These are phyloP conservation scores for Acleris holmiana DNA, from an alignment of 2,888 invertebrate species.

Conservation along the genomic window DNA sequence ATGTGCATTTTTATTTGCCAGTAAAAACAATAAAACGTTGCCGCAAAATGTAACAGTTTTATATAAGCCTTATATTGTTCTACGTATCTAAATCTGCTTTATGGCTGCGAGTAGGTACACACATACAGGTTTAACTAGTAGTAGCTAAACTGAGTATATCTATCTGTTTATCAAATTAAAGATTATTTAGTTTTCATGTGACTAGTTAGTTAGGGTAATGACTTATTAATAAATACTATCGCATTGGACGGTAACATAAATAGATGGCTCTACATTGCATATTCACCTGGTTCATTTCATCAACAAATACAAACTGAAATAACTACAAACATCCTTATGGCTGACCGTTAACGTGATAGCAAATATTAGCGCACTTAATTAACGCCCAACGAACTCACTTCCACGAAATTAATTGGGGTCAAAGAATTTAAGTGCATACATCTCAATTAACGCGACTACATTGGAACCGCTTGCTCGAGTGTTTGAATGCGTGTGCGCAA, in stretches of 20 bases:
- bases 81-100: conserved; percentile 14
- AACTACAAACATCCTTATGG: conserved; percentile 51
- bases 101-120: not conserved
- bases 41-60: too few relatives aligned
- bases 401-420: conserved; percentile 81
- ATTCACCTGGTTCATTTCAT: conserved; percentile 12
- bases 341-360: conserved; percentile 58
- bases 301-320: conserved; percentile 47
- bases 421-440: conserved; percentile 80
- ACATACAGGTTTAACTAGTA: not conserved
- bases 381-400: conserved; percentile 73
- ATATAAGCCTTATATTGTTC: not conserved
- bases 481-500: conserved; percentile 45
- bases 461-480: conserved; percentile 52
- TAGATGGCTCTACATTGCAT: not conserved
- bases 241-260: too few relatives aligned
- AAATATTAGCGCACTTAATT: conserved; percentile 78
- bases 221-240: too few relatives aligned
- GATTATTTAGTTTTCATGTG: not conserved
- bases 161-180: conserved; percentile 19
- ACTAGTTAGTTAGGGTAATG: conserved; percentile 7
- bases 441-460: conserved; percentile 72
- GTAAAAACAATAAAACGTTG: conserved; percentile 8
- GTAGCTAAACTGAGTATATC: not conserved
- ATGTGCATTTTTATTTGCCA: conserved; percentile 31